phyloP scores from a whole-genome alignment of 2,113 vertebrate genomes.

The Tylochromis polylepis region DNA sequence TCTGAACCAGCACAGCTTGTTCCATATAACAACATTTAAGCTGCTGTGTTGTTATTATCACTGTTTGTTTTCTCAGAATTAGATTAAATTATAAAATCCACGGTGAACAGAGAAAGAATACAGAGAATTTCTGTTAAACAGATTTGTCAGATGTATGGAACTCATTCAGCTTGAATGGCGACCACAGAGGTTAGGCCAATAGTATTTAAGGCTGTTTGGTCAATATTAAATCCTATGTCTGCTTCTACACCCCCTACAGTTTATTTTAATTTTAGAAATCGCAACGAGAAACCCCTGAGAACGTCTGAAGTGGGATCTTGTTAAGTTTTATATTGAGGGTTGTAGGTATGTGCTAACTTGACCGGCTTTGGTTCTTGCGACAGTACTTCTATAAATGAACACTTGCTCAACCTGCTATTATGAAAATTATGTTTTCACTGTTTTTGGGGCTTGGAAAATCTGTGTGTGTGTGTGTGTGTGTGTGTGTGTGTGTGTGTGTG shows the following conservation, averaged over 20 bases:
- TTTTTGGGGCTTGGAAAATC: constrained; percentile 36
- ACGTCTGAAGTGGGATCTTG: constrained; percentile 35
- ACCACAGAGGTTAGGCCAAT: constrained; percentile 17
- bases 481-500: neutral
- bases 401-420: constrained; percentile 65
- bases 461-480: neutral
- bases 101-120: neutral
- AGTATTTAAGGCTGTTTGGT: constrained; percentile 21
- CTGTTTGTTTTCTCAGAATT: neutral
- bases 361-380: constrained; percentile 32
- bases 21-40: neutral
- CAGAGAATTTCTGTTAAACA: neutral
- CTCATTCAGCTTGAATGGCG: constrained; percentile 11
- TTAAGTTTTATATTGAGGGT: constrained; percentile 48
- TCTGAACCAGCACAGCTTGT: neutral
- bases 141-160: constrained; percentile 34
- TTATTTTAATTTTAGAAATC: constrained; percentile 45
- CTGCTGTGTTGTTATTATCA: neutral
- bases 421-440: constrained; percentile 60
- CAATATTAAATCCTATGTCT: constrained; percentile 29
- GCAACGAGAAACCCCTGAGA: constrained; percentile 30
- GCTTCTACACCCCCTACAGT: constrained; percentile 1
- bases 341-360: constrained; percentile 43
- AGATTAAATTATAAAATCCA: neutral
- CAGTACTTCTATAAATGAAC: constrained; percentile 57